Evolutionary conservation across 2,113 vertebrate genomes (phyloP).

Genomic region (Paramisgurnus dabryanus): DNA sequence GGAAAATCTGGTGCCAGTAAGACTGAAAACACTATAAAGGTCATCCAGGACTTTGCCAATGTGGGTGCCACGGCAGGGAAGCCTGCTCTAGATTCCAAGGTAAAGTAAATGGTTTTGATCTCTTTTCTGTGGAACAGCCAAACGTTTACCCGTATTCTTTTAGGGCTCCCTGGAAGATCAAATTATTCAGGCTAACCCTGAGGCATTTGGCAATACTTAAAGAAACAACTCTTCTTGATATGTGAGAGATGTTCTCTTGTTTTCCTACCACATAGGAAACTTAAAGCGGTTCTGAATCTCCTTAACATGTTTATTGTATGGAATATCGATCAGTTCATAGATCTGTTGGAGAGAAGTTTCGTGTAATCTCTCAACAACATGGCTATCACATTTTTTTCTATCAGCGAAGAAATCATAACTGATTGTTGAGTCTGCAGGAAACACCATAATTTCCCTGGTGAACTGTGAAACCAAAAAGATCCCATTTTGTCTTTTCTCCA

Average conservation of each 20-base stretch:
- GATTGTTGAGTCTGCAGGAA: conserved; percentile 66
- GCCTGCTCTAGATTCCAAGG: conserved; percentile 74
- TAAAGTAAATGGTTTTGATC: conserved; percentile 38
- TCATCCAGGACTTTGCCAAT: conserved; percentile 87
- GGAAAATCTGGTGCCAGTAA: conserved; percentile 88
- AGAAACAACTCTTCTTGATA: conserved; percentile 85
- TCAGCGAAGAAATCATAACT: conserved; percentile 85
- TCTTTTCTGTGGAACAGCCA: conserved; percentile 28
- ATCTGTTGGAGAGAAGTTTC: conserved; percentile 79
- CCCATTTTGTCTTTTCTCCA: conserved; percentile 30
- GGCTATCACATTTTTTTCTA: conserved; percentile 85
- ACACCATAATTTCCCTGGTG: not conserved
- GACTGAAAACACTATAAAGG: conserved; percentile 87
- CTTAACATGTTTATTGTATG: conserved; percentile 62
- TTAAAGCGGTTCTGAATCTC: conserved; percentile 4
- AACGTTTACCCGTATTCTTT: not conserved
- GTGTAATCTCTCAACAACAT: conserved; percentile 84
- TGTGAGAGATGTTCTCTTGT: conserved; percentile 63
- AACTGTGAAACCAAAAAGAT: too few relatives aligned
- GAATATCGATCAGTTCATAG: conserved; percentile 82
- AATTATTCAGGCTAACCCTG: conserved; percentile 79
- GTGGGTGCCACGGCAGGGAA: conserved; percentile 82
- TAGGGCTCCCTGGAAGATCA: conserved; percentile 81
- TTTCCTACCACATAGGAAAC: not conserved
- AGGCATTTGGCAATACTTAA: conserved; percentile 82